Conservation (phyloP, 2,113 vertebrate genomes). For the Prunella himalayana region DNA sequence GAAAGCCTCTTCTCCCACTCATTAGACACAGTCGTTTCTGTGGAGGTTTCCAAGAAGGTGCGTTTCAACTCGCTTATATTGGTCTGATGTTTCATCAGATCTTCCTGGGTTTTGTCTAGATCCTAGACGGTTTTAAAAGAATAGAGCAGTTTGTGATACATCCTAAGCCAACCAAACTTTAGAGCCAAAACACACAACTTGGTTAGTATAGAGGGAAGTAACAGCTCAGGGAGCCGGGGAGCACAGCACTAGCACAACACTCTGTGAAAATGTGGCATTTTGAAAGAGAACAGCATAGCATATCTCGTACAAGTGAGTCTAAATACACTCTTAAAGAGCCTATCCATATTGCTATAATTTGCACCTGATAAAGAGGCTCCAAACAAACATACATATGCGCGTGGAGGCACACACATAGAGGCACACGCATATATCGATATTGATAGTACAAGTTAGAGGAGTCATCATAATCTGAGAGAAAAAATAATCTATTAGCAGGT, state of each 20-base stretch:
- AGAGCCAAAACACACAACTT: slow-evolving; percentile 33
- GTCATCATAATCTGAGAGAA: slow-evolving; percentile 1
- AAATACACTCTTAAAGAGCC: slow-evolving; percentile 25
- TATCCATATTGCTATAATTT: not conserved
- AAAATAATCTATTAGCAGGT: slow-evolving; percentile 55
- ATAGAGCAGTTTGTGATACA: slow-evolving; percentile 27
- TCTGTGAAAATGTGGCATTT: slow-evolving; percentile 76
- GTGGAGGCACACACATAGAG: slow-evolving; percentile 45
- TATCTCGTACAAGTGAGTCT: slow-evolving; percentile 44
- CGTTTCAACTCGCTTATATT: slow-evolving; percentile 95
- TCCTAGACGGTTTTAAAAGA: slow-evolving; percentile 71
- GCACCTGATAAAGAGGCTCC: slow-evolving; percentile 39
- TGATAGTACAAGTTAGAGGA: slow-evolving; percentile 33
- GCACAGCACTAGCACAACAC: slow-evolving; percentile 71
- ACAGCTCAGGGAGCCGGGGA: slow-evolving; percentile 30
- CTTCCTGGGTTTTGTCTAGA: slow-evolving; percentile 81
- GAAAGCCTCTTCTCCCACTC: slow-evolving; percentile 94
- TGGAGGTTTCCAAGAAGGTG: slow-evolving; percentile 88
- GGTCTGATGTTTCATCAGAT: slow-evolving; percentile 88
- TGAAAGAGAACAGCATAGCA: slow-evolving; percentile 54
- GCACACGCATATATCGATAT: not conserved
- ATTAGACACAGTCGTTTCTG: slow-evolving; percentile 71
- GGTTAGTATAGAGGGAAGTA: slow-evolving; percentile 62
- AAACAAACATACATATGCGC: slow-evolving; percentile 57
- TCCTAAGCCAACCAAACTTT: not conserved